Conservation (phyloP, 2,888 invertebrate genomes). For the Callinectes sapidus region DNA sequence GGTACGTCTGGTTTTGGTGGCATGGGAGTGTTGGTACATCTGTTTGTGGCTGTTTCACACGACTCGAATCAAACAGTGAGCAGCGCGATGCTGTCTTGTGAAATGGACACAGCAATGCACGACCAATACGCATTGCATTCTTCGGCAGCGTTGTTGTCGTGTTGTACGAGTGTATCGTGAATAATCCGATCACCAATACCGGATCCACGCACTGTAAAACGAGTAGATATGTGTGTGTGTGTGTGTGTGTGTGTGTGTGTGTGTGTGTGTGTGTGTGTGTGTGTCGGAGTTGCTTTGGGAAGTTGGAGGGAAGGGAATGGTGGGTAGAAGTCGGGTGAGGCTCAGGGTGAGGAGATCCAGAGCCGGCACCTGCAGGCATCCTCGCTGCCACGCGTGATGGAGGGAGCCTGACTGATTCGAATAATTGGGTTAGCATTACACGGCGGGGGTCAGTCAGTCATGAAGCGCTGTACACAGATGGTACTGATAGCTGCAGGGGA, state of each 20-base stretch:
- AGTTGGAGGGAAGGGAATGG: neutral
- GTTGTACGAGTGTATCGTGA: neutral
- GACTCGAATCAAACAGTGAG: neutral
- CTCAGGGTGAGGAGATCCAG: neutral
- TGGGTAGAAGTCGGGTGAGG: neutral
- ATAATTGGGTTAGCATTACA: neutral
- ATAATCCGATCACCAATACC: neutral
- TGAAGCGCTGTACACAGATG: constrained; percentile 4
- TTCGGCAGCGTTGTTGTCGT: neutral
- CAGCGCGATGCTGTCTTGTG: neutral
- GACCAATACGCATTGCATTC: neutral
- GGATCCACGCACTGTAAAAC: neutral
- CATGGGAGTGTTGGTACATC: neutral
- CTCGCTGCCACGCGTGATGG: neutral
- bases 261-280: neutral
- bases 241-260: neutral
- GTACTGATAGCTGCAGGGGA: neutral
- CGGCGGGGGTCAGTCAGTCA: neutral
- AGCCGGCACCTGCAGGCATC: neutral
- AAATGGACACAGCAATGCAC: neutral
- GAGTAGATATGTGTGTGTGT: neutral
- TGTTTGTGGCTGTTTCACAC: neutral
- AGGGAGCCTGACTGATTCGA: constrained; percentile 1
- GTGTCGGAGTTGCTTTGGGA: neutral
- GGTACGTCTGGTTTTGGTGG: neutral